These are phyloP conservation scores for Dicerorhinus sumatrensis DNA, from an alignment of 2,113 vertebrate genomes.

Conservation along the genomic window DNA sequence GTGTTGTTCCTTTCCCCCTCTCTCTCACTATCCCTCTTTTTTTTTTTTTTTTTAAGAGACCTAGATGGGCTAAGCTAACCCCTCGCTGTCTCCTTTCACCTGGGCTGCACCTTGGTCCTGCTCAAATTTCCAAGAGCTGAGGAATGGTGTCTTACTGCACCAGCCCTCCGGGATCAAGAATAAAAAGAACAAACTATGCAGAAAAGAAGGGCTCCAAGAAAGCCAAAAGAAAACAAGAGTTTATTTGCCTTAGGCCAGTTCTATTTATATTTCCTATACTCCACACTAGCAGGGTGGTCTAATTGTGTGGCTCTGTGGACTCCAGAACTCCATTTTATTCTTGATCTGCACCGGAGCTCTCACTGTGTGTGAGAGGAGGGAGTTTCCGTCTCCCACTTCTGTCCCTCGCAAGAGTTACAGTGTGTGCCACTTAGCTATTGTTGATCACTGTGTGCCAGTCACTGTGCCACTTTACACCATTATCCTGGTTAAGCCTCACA, in stretches of 20 bases:
- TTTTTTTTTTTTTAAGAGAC: neutral
- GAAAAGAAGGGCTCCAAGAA: slow-evolving; percentile 29
- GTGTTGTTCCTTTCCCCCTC: neutral
- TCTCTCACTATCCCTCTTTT: neutral
- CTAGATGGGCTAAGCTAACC: neutral
- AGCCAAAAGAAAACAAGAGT: slow-evolving; percentile 46
- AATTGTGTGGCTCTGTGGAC: slow-evolving; percentile 45
- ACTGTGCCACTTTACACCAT: neutral
- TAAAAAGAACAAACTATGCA: slow-evolving; percentile 61
- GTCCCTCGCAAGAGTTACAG: neutral
- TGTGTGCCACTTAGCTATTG: neutral
- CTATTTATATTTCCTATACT: slow-evolving; percentile 62
- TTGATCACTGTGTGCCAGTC: neutral
- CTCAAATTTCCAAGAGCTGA: slow-evolving; percentile 44
- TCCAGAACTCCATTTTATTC: slow-evolving; percentile 40
- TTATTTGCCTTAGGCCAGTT: slow-evolving; percentile 57
- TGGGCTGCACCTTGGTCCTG: neutral
- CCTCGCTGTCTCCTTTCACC: neutral
- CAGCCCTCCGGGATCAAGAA: neutral
- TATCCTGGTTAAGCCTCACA: neutral
- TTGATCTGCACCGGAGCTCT: neutral
- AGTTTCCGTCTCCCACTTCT: neutral
- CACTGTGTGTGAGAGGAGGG: neutral
- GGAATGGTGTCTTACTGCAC: neutral
- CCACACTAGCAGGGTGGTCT: slow-evolving; percentile 3